phyloP scores from a whole-genome alignment of 2,113 vertebrate genomes.

The Semnopithecus entellus region DNA sequence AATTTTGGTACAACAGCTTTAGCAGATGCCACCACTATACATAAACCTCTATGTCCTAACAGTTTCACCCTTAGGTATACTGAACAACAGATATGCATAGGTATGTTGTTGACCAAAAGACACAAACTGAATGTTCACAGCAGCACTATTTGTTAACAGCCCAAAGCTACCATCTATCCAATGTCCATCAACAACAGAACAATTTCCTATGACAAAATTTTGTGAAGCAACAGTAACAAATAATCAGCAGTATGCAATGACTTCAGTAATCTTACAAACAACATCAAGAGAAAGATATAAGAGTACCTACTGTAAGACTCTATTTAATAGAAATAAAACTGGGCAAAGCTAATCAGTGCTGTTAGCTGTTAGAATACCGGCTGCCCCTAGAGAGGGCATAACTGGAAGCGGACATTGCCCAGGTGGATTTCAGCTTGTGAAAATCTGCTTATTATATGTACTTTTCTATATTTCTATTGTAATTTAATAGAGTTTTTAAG shows the following conservation, averaged over 20 bases:
- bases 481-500: neutral
- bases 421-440: neutral
- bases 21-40: accelerated
- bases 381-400: neutral
- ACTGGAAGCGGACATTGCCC: neutral
- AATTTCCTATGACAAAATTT: neutral
- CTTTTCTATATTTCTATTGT: neutral
- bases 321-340: neutral
- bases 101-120: neutral
- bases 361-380: neutral
- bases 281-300: neutral
- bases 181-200: neutral
- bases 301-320: neutral
- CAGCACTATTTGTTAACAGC: neutral
- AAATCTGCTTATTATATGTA: neutral
- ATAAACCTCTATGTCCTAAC: neutral
- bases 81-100: neutral
- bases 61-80: neutral
- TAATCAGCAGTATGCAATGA: neutral
- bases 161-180: neutral
- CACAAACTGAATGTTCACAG: neutral
- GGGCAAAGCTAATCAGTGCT: neutral
- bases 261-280: neutral
- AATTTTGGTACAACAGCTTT: neutral
- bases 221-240: neutral